Base-by-base conservation (phyloP, 2,113 vertebrate species). In the Gorsachius goisagi region DNA sequence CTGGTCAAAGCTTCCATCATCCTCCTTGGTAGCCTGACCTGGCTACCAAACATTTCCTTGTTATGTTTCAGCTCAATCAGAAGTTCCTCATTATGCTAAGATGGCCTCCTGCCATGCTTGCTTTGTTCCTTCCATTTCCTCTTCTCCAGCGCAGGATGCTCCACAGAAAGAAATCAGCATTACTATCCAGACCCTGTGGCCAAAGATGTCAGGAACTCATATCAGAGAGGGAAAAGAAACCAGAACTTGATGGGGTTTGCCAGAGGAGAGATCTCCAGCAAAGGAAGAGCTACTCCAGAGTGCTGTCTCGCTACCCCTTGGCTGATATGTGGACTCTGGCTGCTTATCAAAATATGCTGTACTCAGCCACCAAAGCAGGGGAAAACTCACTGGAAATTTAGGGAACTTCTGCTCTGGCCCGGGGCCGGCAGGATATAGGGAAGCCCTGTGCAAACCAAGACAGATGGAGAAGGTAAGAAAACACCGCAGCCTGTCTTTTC, bases 381-480 rank as follows among this genome's bases (percentile, higher is more conserved):
- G 7, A 73, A 64, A 90, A 74, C 9, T 74, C 62, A 68, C 52
- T 45, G 56, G 6, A 53, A 35, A 89, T 33, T 62, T 12, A 74
- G 26, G 52, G 23, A 96, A 44, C 12, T 52, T 64, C 69, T 88
- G 33, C 35, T 58, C 17, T 55, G 80, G 21, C 24, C 53, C 11
- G 24, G 22, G 62, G 62, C 53, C 60, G 74, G 50, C 4, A 50
- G 67, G 17, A 67, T 33, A 23, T n/a, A 41, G 13, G 64, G 68
- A 87, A 92, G 68, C 44, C 64, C 80, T 39, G 19, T 45, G 22
- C 11, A 41, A 89, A 53, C 41, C 1, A 6, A 76, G 60, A 68
- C 58, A 82, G 88, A 73, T 60, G 83, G 88, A 75, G 47, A 83
- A 87, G 56, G 66, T 78, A 62, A 80, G 75, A 77, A 95, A 95